Base-by-base conservation (phyloP, 1,140 invertebrate species). In the Cydia splendana region DNA sequence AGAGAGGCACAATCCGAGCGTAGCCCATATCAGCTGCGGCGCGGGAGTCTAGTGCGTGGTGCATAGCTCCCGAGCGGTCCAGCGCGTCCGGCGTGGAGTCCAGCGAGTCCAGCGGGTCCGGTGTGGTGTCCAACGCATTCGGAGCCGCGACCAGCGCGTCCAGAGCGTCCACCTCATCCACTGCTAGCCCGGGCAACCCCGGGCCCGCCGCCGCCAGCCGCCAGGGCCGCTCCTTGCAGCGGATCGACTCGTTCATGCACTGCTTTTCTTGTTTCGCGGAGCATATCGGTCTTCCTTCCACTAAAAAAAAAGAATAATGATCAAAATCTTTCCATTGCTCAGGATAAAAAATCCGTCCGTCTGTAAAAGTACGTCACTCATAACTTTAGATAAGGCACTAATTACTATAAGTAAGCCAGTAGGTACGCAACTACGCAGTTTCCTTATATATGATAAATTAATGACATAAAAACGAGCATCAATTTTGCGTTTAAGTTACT, bases 201-300 rank as follows among this genome's bases (percentile, higher is more conserved):
- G 65, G 30, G 30, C 30, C 67, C 20, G 38, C 15, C 30, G 67
- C 67, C 30, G 67, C 30, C n/a, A 38, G 34, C 34, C 67, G 78
- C 42, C 80, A 82, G 12, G 84, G 84, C 4, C 84, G 77, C n/a
- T 90, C 88, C 18, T 85, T 84, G 28, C 75, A 83, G n/a, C 82
- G 82, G 18, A 92, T 87, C 0, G 84, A 88, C 76, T 92, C 91
- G 67, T 92, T 92, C 7, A 92, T 48, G 9, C 77, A 84, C 69
- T 92, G 91, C 75, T 92, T 92, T 2, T 85, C 85, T 76, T 90
- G 87, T 73, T 92, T 92, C 2, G 83, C 82, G 73, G 84, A 85
- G 15, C 79, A 82, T 13, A 78, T 45, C 42, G 78, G 75, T 34
- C 80, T 85, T 13, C 74, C 77, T 42, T 81, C 79, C 28, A 80